Percentiles rank a stretch among this genome's conserved stretches.
Evolutionary conservation across 2,113 vertebrate genomes (phyloP).

Genomic region (Tragelaphus scriptus): DNA sequence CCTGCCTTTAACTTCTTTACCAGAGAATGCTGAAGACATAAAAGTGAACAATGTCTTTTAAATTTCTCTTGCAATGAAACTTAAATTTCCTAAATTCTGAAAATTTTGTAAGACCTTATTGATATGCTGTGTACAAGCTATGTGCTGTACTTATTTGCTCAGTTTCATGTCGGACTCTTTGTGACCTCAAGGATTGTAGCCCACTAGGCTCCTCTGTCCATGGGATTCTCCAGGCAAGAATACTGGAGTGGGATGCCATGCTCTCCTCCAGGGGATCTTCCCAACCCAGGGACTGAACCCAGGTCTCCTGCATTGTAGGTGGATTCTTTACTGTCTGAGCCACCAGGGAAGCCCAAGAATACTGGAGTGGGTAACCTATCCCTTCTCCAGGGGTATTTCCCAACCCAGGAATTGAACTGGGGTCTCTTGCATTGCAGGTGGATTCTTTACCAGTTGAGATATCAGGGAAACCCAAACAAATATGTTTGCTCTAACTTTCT

Average conservation of each 20-base stretch:
- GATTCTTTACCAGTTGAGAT: not conserved
- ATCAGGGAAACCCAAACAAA: not conserved
- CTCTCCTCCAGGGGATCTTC: not conserved
- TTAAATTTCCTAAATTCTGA: not conserved
- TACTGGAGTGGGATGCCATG: not conserved
- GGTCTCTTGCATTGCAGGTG: not conserved
- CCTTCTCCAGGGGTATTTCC: not conserved
- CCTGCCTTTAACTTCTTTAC: not conserved
- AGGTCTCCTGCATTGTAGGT: not conserved
- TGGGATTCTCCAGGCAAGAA: not conserved
- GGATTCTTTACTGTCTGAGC: not conserved
- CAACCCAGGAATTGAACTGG: not conserved
- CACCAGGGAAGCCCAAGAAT: not conserved
- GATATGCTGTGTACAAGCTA: not conserved
- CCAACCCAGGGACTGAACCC: not conserved
- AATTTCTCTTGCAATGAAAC: not conserved
- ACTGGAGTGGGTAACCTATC: not conserved
- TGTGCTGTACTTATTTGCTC: not conserved
- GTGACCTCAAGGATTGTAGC: not conserved
- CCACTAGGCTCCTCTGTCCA: not conserved
- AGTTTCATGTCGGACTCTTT: rapidly evolving
- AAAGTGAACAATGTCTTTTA: not conserved
- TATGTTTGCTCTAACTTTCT: not conserved
- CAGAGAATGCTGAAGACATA: not conserved
- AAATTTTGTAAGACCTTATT: not conserved